Evolutionary conservation across 1,140 invertebrate genomes (phyloP).

Genomic region (Macrosteles quadrilineatus): DNA sequence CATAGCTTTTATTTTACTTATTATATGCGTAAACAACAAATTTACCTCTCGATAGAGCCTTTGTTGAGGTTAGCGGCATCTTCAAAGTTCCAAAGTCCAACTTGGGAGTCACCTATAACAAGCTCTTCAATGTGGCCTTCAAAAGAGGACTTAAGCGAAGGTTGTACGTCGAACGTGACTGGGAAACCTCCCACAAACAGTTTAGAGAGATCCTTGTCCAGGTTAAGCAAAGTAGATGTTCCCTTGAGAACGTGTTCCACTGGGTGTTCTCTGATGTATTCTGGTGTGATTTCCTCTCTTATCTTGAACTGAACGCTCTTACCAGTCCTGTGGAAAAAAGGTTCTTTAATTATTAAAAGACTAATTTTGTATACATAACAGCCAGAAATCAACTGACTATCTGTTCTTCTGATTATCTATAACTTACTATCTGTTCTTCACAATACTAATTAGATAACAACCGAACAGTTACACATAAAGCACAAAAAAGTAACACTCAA

Average conservation of each 20-base stretch:
- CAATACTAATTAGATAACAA: too few relatives aligned
- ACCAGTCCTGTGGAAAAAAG: slow-evolving; percentile 72
- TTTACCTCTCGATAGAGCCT: slow-evolving; percentile 70
- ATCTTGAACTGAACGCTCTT: slow-evolving; percentile 79
- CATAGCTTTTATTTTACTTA: background rate
- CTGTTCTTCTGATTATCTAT: too few relatives aligned
- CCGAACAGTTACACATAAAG: too few relatives aligned
- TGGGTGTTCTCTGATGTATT: slow-evolving; percentile 58
- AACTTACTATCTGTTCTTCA: too few relatives aligned
- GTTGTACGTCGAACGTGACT: slow-evolving; percentile 65
- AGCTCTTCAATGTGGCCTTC: slow-evolving; percentile 90
- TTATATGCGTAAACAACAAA: background rate
- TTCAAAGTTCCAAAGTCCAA: slow-evolving; percentile 95
- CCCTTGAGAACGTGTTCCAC: slow-evolving; percentile 68
- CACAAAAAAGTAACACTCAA: too few relatives aligned
- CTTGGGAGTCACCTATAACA: slow-evolving; percentile 80
- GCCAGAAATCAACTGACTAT: too few relatives aligned
- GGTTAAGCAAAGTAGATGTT: slow-evolving; percentile 76
- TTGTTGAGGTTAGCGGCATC: slow-evolving; percentile 73
- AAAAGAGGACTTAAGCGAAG: slow-evolving; percentile 71
- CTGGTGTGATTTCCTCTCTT: slow-evolving; percentile 67
- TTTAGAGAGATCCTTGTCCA: slow-evolving; percentile 81
- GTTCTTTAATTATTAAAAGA: slow-evolving; percentile 29
- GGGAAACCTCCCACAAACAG: slow-evolving; percentile 91
- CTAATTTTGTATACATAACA: too few relatives aligned